Base-by-base conservation (phyloP, 2,113 vertebrate species). In the Lepidiolamprologus cunningtoni region DNA sequence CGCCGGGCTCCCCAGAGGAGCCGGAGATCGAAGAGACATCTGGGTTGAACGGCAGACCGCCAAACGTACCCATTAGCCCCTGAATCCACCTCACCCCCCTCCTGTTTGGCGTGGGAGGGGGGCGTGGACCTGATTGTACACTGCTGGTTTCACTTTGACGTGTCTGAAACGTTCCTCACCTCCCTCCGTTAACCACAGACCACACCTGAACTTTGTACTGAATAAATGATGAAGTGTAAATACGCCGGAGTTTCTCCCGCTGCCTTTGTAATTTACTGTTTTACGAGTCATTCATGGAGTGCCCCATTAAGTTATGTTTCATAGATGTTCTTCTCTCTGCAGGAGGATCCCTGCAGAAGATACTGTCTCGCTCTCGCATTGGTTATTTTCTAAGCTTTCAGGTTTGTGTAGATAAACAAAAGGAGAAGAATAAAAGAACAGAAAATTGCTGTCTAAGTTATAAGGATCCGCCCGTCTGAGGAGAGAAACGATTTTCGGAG, bases 251-350 rank as follows among this genome's bases (percentile, higher is more conserved):
- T 97, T 97, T 96, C 71, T 97, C 97, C 91, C 58, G 95, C 97
- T 98, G 96, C 97, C 97, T 98, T 98, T 97, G 97, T 98, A 97
- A 97, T 96, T 97, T 95, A 94, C 96, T 94, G 97, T 97, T 97
- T 88, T 84, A 14, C 68, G 89, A 84, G 71, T 87, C 71, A 63
- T 81, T 58, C 93, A 93, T 94, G 96, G 96, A 96, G 94, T 89
- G 96, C 23, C 97, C 94, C 96, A 87, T 97, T 97, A 97, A 97
- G 94, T 98, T 97, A 96, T 96, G 95, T 96, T 93, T 96, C 96
- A 96, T 95, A 93, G 93, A 96, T 94, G 96, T 97, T 95, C 93
- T 79, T 76, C 71, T 87, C 85, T 58, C 80, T 66, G 61, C 58
- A 5, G 82, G 87, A 84, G 31, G 58, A 76, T 86, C 89, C 82